phyloP scores from a whole-genome alignment of 2,113 vertebrate genomes.

The Sminthopsis crassicaudata region DNA sequence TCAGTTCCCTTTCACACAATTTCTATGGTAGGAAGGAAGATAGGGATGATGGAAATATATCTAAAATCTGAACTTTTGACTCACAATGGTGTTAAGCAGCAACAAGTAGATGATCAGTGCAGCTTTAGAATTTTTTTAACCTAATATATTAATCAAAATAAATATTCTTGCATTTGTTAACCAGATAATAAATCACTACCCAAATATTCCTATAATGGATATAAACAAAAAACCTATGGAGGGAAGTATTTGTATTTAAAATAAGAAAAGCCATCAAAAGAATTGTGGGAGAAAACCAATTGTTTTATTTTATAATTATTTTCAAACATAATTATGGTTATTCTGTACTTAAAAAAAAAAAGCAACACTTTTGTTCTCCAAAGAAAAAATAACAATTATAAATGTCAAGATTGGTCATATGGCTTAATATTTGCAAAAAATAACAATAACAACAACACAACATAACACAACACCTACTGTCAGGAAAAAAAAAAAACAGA shows the following conservation, averaged over 20 bases:
- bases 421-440: background rate
- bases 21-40: constrained; percentile 86
- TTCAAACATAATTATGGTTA: constrained; percentile 36
- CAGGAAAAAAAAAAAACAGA: constrained; percentile 14
- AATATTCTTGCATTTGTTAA: background rate
- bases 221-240: constrained; percentile 29
- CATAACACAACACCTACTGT: background rate
- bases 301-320: constrained; percentile 22
- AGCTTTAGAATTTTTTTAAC: constrained; percentile 60
- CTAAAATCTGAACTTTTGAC: constrained; percentile 78
- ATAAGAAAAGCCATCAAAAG: constrained; percentile 10
- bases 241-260: constrained; percentile 3
- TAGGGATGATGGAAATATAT: constrained; percentile 54
- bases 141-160: constrained; percentile 65
- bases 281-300: background rate
- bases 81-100: constrained; percentile 28
- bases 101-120: constrained; percentile 55
- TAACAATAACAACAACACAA: background rate
- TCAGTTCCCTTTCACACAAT: constrained; percentile 78
- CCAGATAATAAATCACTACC: background rate
- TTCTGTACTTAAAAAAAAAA: constrained; percentile 9
- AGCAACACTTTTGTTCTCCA: background rate
- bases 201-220: background rate
- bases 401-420: background rate
- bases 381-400: constrained; percentile 18